Evolutionary conservation across 2,888 invertebrate genomes (phyloP).

Genomic region (Pardosa pseudoannulata): DNA sequence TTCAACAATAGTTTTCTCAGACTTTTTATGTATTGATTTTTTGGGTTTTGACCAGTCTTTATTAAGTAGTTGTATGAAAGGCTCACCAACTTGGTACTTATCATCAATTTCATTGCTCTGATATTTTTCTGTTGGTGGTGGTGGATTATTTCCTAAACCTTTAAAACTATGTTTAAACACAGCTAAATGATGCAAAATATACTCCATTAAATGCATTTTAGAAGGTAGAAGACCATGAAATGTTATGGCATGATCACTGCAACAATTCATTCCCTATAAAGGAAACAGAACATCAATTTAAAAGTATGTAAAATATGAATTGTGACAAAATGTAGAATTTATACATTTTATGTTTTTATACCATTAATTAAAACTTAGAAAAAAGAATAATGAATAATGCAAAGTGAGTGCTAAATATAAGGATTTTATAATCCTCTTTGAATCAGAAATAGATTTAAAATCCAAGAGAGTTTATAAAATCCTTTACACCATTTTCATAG

Average conservation of each 20-base stretch:
- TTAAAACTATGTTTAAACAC: conserved; percentile 66
- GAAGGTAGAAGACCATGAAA: conserved; percentile 74
- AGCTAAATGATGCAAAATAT: conserved; percentile 70
- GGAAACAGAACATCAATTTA: conserved; percentile 7
- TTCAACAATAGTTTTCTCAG: conserved; percentile 29
- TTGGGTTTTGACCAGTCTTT: conserved; percentile 28
- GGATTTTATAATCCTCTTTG: no score
- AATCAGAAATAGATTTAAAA: no score
- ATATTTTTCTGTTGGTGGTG: background rate
- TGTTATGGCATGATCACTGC: conserved; percentile 74
- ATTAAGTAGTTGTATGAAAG: conserved; percentile 64
- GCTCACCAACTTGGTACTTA: conserved; percentile 44
- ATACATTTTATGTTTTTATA: no score
- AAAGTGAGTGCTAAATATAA: no score
- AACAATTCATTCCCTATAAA: conserved; percentile 74
- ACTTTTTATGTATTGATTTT: conserved; percentile 16
- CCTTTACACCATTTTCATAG: no score
- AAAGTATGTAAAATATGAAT: no score
- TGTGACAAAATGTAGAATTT: no score
- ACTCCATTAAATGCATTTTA: conserved; percentile 73
- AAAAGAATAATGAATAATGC: no score
- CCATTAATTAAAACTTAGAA: no score
- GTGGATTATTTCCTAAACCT: conserved; percentile 72
- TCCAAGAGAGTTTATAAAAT: no score
- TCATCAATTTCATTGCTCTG: background rate